Evolutionary conservation across 1,140 invertebrate species (phyloP).

Genomic region (Leptestheria dahalacensis): DNA sequence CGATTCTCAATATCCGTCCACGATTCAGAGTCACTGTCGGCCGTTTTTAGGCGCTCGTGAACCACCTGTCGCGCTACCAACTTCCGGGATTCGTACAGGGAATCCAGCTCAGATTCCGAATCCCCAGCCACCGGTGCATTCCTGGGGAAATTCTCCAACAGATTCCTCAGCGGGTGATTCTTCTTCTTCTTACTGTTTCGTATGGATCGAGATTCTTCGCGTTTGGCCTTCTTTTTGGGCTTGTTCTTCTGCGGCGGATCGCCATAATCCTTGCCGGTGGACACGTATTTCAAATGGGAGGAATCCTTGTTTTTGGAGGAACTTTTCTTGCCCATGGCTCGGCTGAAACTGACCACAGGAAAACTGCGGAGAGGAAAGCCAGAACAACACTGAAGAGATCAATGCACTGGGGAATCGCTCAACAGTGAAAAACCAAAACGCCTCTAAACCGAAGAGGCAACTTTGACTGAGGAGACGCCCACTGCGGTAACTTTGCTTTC

Average conservation of each 20-base stretch:
- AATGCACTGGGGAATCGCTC: background rate
- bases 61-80: constrained; percentile 21
- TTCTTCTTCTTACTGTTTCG: background rate
- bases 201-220: background rate
- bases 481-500: too few species aligned
- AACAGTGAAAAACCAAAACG: background rate
- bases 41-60: constrained; percentile 1
- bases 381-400: background rate
- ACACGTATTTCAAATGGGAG: background rate
- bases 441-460: too few species aligned
- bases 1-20: constrained; percentile 24
- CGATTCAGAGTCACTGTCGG: constrained; percentile 21
- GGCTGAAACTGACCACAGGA: background rate
- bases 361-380: background rate
- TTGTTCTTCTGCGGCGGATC: background rate
- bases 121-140: background rate
- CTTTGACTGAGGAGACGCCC: too few species aligned
- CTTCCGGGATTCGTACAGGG: constrained; percentile 21
- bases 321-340: background rate
- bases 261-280: background rate
- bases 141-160: background rate
- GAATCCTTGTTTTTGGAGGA: too few species aligned
- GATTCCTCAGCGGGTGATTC: background rate
- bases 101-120: constrained; percentile 17
- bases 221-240: background rate